Evolutionary conservation across 2,888 invertebrate species (phyloP), one percentile per base, ranked within the genome.

Genomic region (Alloscopus bannaensis): DNA sequence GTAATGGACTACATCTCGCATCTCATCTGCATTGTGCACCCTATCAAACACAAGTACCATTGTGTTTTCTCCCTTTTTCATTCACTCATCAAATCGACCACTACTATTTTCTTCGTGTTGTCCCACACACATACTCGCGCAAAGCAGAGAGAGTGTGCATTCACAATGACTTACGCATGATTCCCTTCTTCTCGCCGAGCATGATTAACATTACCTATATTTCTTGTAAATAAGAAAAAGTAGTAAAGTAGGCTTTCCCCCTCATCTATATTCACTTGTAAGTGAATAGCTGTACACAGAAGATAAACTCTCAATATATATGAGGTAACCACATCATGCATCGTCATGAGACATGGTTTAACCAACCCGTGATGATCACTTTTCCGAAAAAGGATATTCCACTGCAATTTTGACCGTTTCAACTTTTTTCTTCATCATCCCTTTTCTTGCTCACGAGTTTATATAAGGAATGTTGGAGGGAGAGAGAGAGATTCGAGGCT

Each of bases 181-280:
- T 28, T 28, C 52, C 52, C 64, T 31, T 66, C 24, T 8, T 13
- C n/a, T 31, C 26, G 66, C 29, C n/a, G 52, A 65, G 45, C 66
- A 66, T 66, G 66, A 66, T 66, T 66, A 52, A 31, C 31, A 22
- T 66, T 66, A 52, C 66, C 66, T 52, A 66, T 65, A 36, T 66
- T 66, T 59, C 59, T 52, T n/a, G 11, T 18, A 60, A 60, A 60
- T 16, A 31, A 42, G 42, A 42, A 62, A n/a, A 62, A 62, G 62
- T 62, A 29, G 55, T 55, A 22, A 22, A 55, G 55, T 55, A n/a
- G 57, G 31, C 22, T 3, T 45, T 45, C 36, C 45, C 18, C 45
- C 8, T 45, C 55, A 20, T 26, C 55, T 59, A n/a, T 16, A 59
- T 22, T 24, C 22, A 55, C 16, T 36, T n/a, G 47, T 13, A n/a